Base-by-base conservation (phyloP, 1,140 invertebrate species). In the Drosophila elegans region DNA sequence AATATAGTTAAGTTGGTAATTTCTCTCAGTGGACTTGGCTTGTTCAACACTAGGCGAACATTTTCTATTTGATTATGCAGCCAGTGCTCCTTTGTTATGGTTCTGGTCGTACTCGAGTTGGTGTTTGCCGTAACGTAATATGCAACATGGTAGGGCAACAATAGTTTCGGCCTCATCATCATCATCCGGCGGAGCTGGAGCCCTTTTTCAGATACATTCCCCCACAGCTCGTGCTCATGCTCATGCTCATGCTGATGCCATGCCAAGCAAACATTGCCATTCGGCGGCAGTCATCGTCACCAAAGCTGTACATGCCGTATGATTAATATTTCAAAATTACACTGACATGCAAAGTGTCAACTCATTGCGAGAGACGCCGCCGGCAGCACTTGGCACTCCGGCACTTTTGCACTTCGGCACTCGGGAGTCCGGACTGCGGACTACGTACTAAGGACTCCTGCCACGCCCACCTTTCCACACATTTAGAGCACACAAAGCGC, bases 301-400 rank as follows among this genome's bases (percentile, higher is more conserved):
- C 75, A 78, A 56, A 77, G 72, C 59, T 79, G 68, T 62, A 66
- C 81, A 78, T 67, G 73, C 79, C 76, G 71, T 89, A 64, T 89
- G 80, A 89, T 89, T 89, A 89, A 89, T 89, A 89, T 89, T 89
- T 89, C 80, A 89, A 89, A 89, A 89, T 89, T 89, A 84, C 80
- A 88, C 79, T 79, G 85, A 89, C 84, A 88, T 88, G 84, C 84
- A 84, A 89, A 88, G 84, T 89, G 84, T 89, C 84, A 89, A 89
- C 84, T 89, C 84, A 89, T 80, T 89, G 74, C 54, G 76, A 78
- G 81, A 72, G 64, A 69, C 67, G 67, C 52, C 53, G 66, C 62
- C 62, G 78, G 66, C 54, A 53, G 55, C 54, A 68, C 34, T 42
- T 63, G 42, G 62, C 61, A 51, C 36, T 12, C 13, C 9, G 61